phyloP scores from a whole-genome alignment of 2,113 vertebrate genomes.

The Nothoprocta perdicaria region DNA sequence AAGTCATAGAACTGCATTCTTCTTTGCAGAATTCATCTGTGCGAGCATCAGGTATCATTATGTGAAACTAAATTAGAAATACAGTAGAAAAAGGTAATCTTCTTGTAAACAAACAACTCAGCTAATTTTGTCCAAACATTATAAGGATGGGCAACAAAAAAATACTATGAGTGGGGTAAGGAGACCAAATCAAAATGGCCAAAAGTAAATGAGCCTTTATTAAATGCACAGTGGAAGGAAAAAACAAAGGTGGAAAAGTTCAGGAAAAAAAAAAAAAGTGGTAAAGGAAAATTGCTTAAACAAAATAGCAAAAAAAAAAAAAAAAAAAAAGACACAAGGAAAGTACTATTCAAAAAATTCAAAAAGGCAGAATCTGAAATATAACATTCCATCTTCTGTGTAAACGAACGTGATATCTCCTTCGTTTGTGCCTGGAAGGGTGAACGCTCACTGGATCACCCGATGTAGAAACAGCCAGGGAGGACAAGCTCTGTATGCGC shows the following conservation, averaged over 20 bases:
- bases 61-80: not conserved
- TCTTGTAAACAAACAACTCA: not conserved
- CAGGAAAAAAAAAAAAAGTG: not conserved
- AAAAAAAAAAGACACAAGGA: not conserved
- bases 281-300: not conserved
- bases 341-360: not conserved
- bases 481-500: not conserved
- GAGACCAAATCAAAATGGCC: not conserved
- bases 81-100: not conserved
- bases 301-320: conserved; percentile 4
- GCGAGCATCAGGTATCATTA: not conserved
- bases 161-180: not conserved
- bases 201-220: not conserved
- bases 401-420: conserved; percentile 23
- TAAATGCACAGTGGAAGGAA: not conserved
- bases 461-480: conserved; percentile 5
- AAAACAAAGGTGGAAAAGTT: not conserved
- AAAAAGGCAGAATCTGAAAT: not conserved
- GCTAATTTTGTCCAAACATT: not conserved
- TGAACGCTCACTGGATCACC: not conserved
- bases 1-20: not conserved
- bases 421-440: not conserved
- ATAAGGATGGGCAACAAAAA: not conserved
- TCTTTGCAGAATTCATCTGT: not conserved
- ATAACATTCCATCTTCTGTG: not conserved